A percentile compares a stretch with the other conserved stretches of the same genome.
phyloP scores from a whole-genome alignment of 2,113 vertebrate species.

The Pterophyllum scalare region DNA sequence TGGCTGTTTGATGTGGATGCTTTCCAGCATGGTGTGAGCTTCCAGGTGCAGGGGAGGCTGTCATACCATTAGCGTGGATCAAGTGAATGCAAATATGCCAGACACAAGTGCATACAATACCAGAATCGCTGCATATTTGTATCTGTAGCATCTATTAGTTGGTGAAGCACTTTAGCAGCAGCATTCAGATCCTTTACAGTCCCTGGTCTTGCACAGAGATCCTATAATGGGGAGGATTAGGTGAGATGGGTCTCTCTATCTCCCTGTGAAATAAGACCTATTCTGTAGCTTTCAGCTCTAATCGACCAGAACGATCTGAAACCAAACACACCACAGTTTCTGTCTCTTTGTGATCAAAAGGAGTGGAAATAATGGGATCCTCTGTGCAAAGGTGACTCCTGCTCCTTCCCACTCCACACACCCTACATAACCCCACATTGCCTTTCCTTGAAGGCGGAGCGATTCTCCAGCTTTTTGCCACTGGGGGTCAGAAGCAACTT shows the following conservation, averaged over 20 bases:
- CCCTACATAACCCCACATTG: constrained; percentile 26
- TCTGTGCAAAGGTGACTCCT: constrained; percentile 25
- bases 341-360: constrained; percentile 16
- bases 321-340: constrained; percentile 16
- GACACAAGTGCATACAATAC: constrained; percentile 35
- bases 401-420: constrained; percentile 33
- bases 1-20: constrained; percentile 45
- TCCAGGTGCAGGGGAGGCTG: constrained; percentile 31
- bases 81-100: background rate
- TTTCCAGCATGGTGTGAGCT: constrained; percentile 22
- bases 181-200: constrained; percentile 35
- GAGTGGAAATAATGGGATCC: constrained; percentile 32
- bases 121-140: constrained; percentile 49
- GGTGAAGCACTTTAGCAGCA: constrained; percentile 69
- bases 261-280: constrained; percentile 38
- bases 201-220: constrained; percentile 41
- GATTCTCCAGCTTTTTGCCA: constrained; percentile 59
- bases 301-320: constrained; percentile 33
- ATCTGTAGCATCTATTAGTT: constrained; percentile 66
- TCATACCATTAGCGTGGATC: constrained; percentile 18
- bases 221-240: constrained; percentile 53
- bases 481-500: constrained; percentile 46
- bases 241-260: constrained; percentile 49
- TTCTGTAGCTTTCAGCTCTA: constrained; percentile 41
- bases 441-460: constrained; percentile 36